Percentiles rank a stretch among this genome's conserved stretches.
These are phyloP conservation scores for Actinopyga echinites DNA, from an alignment of 53 echinoderm and acorn worm genomes.

Conservation along the genomic window DNA sequence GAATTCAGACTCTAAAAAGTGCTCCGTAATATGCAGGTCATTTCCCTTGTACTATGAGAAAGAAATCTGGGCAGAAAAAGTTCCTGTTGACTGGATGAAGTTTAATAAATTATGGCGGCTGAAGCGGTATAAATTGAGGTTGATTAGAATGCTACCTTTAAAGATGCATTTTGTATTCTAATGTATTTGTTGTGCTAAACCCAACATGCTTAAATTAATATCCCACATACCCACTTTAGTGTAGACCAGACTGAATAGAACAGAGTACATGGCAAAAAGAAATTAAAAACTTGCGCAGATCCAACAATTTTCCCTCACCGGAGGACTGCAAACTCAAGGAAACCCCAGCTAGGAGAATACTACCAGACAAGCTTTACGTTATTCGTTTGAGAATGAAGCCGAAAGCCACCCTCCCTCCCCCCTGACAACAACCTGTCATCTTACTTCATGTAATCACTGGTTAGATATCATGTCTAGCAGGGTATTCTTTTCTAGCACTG, in stretches of 20 bases:
- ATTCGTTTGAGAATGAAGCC: conserved; percentile 48
- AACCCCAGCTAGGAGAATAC: neutral
- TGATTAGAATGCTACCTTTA: no score
- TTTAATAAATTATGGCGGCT: no score
- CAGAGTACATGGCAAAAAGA: neutral
- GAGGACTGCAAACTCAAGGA: neutral
- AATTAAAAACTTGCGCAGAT: neutral
- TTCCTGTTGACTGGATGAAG: no score
- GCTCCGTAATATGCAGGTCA: no score
- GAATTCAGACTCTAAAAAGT: no score
- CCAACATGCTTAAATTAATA: no score
- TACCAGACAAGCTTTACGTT: conserved; percentile 2
- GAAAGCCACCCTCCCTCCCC: neutral
- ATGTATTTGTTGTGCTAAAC: no score
- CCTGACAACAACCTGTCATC: conserved; percentile 35
- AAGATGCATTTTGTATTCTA: no score
- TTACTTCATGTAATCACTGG: conserved; percentile 27
- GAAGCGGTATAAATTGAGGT: no score
- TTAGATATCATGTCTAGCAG: conserved; percentile 53
- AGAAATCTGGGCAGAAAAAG: no score
- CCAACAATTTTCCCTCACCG: neutral
- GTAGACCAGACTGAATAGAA: neutral
- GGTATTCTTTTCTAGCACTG: conserved; percentile 47
- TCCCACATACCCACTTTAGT: neutral
- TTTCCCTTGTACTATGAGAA: no score